Evolutionary conservation across 2,888 invertebrate genomes (phyloP).

Genomic region (Drosophila hamatofila): DNA sequence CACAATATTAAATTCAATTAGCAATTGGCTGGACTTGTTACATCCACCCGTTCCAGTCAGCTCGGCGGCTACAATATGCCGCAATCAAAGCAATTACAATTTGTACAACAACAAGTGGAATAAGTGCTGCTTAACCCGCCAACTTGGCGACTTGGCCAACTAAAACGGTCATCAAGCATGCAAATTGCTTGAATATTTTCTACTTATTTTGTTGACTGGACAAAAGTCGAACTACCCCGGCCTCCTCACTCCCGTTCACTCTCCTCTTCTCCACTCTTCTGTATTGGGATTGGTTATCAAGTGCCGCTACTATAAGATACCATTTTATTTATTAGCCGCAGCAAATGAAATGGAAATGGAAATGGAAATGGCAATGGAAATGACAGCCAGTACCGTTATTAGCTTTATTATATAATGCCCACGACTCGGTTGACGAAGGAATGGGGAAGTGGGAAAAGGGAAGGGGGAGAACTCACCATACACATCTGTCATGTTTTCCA

Average conservation of each 20-base stretch:
- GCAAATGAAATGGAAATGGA: constrained; percentile 20
- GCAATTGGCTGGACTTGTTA: constrained; percentile 22
- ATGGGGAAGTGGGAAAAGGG: background rate
- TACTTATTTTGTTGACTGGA: constrained; percentile 36
- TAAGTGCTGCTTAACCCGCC: constrained; percentile 45
- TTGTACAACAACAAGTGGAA: constrained; percentile 21
- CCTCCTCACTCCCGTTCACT: background rate
- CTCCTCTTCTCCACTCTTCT: background rate
- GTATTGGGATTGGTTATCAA: constrained; percentile 5
- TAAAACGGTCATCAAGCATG: constrained; percentile 66
- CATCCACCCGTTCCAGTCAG: too few relatives aligned
- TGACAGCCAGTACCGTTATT: constrained; percentile 11
- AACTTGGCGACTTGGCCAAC: constrained; percentile 47
- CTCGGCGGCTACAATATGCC: constrained; percentile 30
- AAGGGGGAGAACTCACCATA: background rate
- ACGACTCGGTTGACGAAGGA: too few relatives aligned
- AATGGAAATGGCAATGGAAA: constrained; percentile 1
- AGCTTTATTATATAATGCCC: constrained; percentile 2
- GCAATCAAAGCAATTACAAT: constrained; percentile 65
- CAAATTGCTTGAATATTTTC: constrained; percentile 69
- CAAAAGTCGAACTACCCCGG: background rate
- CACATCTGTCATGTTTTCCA: constrained; percentile 1
- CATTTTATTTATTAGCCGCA: constrained; percentile 13
- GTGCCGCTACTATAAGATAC: constrained; percentile 20
- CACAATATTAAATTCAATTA: constrained; percentile 47